Conservation (phyloP, 2,797 vertebrate species). For the Sphaeramia orbicularis region DNA sequence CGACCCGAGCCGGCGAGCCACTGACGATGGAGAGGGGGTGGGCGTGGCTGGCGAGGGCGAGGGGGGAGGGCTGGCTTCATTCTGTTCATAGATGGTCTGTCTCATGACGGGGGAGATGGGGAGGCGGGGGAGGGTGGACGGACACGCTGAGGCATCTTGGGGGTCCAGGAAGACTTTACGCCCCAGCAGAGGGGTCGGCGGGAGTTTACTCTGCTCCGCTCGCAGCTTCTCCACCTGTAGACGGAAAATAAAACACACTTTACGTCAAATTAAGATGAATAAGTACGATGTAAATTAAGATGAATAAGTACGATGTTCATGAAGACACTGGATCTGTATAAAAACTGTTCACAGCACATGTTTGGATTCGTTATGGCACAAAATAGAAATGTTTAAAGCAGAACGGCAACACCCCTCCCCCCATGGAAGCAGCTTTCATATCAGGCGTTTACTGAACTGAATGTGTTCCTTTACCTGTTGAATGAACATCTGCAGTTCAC, state of each 20-base stretch:
- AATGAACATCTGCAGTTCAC: no score
- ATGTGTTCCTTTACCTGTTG: no score
- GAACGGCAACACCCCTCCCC: no score
- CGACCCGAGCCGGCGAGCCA: conserved; percentile 68
- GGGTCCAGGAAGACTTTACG: conserved; percentile 93
- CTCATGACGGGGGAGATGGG: conserved; percentile 82
- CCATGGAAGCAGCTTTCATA: no score
- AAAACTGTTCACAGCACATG: no score
- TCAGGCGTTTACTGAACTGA: no score
- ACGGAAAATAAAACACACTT: conserved; percentile 2
- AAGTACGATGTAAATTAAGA: no score
- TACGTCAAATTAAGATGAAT: neutral
- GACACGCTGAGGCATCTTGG: conserved; percentile 74
- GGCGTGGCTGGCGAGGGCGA: conserved; percentile 70
- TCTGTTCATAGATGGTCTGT: conserved; percentile 88
- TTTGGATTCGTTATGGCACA: no score
- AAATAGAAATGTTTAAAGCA: no score
- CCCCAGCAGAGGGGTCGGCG: conserved; percentile 91
- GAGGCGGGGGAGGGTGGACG: conserved; percentile 80
- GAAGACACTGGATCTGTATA: no score
- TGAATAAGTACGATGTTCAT: neutral
- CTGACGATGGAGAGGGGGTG: conserved; percentile 74
- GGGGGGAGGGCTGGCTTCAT: conserved; percentile 78
- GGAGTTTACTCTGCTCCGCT: conserved; percentile 91
- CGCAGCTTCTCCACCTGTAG: conserved; percentile 92